phyloP scores from a whole-genome alignment of 2,113 vertebrate genomes.

The Ascaphus truei region DNA sequence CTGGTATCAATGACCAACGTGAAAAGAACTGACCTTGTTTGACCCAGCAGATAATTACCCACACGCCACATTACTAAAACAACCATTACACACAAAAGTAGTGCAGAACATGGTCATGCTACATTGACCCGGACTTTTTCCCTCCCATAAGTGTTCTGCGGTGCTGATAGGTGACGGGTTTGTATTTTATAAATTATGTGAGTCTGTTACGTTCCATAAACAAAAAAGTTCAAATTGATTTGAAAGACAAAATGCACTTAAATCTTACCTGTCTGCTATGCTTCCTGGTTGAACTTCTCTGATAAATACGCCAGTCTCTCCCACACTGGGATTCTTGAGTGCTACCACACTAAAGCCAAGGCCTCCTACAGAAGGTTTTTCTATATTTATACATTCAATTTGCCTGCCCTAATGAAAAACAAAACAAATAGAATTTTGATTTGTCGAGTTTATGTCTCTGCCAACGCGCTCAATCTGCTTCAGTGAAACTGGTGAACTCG shows the following conservation, averaged over 20 bases:
- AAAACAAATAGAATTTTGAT: constrained; percentile 38
- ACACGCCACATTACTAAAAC: not conserved
- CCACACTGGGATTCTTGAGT: constrained; percentile 66
- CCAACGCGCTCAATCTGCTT: constrained; percentile 18
- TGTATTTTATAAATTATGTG: not conserved
- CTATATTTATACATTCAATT: constrained; percentile 73
- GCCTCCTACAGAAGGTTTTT: constrained; percentile 78
- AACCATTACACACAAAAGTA: not conserved
- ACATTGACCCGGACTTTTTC: not conserved
- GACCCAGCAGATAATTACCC: constrained; percentile 15
- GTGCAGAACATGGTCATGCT: not conserved
- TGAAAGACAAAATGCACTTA: not conserved
- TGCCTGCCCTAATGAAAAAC: constrained; percentile 71
- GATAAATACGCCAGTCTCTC: constrained; percentile 78
- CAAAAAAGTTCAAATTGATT: not conserved
- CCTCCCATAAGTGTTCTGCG: constrained; percentile 18
- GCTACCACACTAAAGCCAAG: constrained; percentile 94
- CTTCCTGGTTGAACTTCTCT: constrained; percentile 87
- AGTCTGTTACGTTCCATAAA: not conserved
- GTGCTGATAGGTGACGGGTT: not conserved
- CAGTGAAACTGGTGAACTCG: constrained; percentile 8
- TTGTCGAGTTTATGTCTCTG: constrained; percentile 17
- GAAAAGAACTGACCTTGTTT: not conserved
- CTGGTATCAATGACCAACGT: constrained; percentile 21
- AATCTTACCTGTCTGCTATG: constrained; percentile 80